Evolutionary conservation across 2,113 vertebrate species (phyloP).

Genomic region (Podarcis cretensis): DNA sequence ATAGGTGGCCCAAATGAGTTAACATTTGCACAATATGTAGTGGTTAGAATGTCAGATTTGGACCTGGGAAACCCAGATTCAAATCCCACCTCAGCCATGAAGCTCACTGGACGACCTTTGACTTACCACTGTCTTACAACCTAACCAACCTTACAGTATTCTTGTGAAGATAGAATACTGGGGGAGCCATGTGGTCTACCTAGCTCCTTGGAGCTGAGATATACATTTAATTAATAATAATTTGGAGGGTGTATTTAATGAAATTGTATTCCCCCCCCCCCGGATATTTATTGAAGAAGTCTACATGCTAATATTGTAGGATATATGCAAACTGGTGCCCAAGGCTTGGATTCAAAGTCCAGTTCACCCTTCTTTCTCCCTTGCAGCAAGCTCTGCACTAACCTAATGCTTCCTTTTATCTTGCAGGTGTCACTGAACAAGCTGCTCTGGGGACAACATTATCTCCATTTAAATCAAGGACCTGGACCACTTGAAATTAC

Average conservation of each 20-base stretch:
- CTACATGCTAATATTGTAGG: not conserved
- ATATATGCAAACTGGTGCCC: not conserved
- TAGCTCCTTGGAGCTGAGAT: not conserved
- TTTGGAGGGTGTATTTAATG: not conserved
- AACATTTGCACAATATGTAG: not conserved
- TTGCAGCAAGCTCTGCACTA: not conserved
- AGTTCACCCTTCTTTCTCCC: not conserved
- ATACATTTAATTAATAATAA: not conserved
- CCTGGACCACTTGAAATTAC: not conserved
- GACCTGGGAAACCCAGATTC: not conserved
- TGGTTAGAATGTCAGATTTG: not conserved
- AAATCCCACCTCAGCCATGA: not conserved
- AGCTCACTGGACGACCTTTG: too few species aligned
- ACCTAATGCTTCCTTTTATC: constrained; percentile 30
- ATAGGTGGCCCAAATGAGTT: not conserved
- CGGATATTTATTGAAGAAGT: not conserved
- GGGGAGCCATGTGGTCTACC: not conserved
- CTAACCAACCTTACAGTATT: not conserved
- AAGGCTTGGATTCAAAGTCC: not conserved
- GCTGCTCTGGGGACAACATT: constrained; percentile 28
- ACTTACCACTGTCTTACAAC: too few species aligned
- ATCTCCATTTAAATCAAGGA: constrained; percentile 53
- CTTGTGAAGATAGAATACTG: not conserved
- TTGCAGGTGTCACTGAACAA: constrained; percentile 55
- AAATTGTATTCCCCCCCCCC: not conserved